Evolutionary conservation across 2,888 invertebrate genomes (phyloP).

Genomic region (Fragum fragum): DNA sequence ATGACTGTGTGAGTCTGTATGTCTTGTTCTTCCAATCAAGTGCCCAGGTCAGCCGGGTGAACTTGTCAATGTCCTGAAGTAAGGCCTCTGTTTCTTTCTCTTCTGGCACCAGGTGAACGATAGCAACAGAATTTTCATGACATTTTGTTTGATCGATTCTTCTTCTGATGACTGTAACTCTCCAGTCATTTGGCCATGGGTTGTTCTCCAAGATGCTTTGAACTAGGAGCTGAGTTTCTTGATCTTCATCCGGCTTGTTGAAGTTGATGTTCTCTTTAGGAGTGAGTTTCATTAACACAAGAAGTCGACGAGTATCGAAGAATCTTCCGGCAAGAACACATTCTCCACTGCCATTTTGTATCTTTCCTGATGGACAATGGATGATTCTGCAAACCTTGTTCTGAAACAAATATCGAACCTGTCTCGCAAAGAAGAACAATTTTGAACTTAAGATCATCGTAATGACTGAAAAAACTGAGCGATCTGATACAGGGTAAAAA

Average conservation of each 20-base stretch:
- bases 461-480: no score
- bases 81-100: background rate
- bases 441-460: no score
- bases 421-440: no score
- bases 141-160: background rate
- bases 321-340: background rate
- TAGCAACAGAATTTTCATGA: background rate
- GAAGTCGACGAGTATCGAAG: background rate
- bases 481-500: no score
- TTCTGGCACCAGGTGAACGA: background rate
- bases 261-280: no score
- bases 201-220: background rate
- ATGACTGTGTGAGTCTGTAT: background rate
- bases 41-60: background rate
- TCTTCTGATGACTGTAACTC: background rate
- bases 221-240: background rate
- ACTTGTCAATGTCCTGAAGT: background rate
- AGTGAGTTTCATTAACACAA: background rate
- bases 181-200: background rate
- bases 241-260: background rate
- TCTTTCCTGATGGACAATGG: slow-evolving; percentile 1
- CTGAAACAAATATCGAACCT: no score
- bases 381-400: background rate
- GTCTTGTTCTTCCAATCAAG: background rate
- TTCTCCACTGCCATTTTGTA: background rate